Conservation (phyloP, 2,888 invertebrate species). For the Ennomos quercinarius region DNA sequence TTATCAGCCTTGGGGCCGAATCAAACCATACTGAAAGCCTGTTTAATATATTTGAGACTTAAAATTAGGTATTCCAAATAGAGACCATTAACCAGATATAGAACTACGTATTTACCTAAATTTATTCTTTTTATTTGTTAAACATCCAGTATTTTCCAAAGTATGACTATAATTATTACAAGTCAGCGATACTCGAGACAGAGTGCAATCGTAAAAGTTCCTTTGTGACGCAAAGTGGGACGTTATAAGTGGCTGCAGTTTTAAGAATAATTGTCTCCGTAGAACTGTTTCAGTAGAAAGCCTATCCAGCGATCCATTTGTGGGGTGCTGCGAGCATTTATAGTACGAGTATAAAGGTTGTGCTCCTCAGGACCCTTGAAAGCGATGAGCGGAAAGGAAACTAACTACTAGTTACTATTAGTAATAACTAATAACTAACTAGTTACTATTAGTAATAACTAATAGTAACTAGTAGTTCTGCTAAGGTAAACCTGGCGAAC, state of each 20-base stretch:
- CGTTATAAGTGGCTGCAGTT: constrained; percentile 72
- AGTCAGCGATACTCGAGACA: constrained; percentile 48
- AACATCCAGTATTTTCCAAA: constrained; percentile 34
- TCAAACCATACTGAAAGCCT: too few species aligned
- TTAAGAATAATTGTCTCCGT: constrained; percentile 74
- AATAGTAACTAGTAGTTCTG: too few species aligned
- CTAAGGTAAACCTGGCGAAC: neutral
- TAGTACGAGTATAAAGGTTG: constrained; percentile 14
- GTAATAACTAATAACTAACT: too few species aligned
- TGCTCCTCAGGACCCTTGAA: constrained; percentile 5
- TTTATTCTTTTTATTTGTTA: neutral
- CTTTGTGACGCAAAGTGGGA: constrained; percentile 72
- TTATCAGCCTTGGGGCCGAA: too few species aligned
- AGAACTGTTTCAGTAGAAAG: constrained; percentile 66
- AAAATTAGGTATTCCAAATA: too few species aligned
- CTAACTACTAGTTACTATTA: too few species aligned
- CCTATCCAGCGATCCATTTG: constrained; percentile 69
- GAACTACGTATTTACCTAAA: too few species aligned
- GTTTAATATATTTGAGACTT: too few species aligned
- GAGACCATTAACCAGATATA: too few species aligned
- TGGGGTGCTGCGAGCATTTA: constrained; percentile 41
- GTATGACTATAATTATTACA: constrained; percentile 47
- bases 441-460: too few species aligned
- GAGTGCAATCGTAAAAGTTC: constrained; percentile 63
- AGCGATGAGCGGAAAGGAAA: neutral